Evolutionary conservation across 1,140 invertebrate genomes (phyloP), one percentile per base, ranked within the genome.

Genomic region (Drosophila novamexicana): DNA sequence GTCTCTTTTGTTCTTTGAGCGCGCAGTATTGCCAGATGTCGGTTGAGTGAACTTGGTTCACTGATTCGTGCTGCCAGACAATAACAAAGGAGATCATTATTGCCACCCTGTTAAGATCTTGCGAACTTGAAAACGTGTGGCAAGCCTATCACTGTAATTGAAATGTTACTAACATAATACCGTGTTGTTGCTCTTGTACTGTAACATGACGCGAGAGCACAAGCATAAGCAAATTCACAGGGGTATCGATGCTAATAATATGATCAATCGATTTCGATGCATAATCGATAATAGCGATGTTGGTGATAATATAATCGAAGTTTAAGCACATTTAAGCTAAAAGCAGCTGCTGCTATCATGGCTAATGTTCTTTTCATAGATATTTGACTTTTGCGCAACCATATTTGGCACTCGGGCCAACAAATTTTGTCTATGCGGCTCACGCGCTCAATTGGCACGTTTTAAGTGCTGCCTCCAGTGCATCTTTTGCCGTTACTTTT

Each of bases 391-490:
- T 74, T 69, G 62, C 9, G 6, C 47, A 59, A 36, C 45, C 29
- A 44, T 22, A 56, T 59, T 65, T 75, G 72, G 66, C 67, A 62
- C 42, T 50, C 40, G 44, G 47, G 34, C 47, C 14, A 40, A 53
- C 44, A 61, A 67, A 64, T 77, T 59, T 88, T 79, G 9, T 50
- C 64, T 74, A 86, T 86, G 77, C 83, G 22, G 42, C 75, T 88
- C 83, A 88, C 79, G 83, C 59, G 52, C 52, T 52, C 83, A 81
- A 81, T 85, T 81, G 81, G 74, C 81, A 84, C 81, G 81, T 84
- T 67, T 70, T 80, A 80, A 66, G 59, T 69, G 59, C 40, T 40
- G 74, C 74, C 67, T 62, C 69, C 58, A 71, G 12, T 78, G 72
- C 71, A 59, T 82, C 71, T 86, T 86, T 57, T n/a, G 18, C 10